phyloP scores from a whole-genome alignment of 2,797 vertebrate genomes.

The Heteromormyrus szaboi region DNA sequence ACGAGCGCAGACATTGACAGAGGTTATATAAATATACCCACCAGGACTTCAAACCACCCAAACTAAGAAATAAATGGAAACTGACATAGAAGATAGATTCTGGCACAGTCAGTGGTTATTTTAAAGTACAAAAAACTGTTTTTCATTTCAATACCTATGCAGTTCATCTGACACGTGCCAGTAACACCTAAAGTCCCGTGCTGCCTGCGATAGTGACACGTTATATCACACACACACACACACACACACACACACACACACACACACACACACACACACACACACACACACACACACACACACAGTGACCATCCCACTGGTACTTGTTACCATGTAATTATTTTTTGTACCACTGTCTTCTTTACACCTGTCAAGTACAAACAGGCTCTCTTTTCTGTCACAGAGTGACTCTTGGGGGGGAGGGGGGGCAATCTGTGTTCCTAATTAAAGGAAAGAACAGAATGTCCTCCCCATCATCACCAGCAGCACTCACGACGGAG shows the following conservation, averaged over 20 bases:
- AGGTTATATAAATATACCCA: background rate
- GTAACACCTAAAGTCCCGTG: background rate
- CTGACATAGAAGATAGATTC: background rate
- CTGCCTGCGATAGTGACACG: background rate
- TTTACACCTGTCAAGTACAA: background rate
- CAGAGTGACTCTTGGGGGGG: too few relatives aligned
- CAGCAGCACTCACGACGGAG: background rate
- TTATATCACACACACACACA: background rate
- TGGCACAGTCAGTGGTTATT: background rate
- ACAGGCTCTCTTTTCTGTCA: background rate
- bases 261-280: background rate
- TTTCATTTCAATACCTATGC: background rate
- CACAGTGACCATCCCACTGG: background rate
- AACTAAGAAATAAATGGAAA: background rate
- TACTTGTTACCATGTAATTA: background rate
- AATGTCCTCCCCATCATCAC: background rate
- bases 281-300: background rate
- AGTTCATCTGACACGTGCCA: background rate
- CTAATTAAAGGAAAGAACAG: background rate
- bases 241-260: background rate
- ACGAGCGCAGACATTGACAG: background rate
- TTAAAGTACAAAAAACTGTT: background rate
- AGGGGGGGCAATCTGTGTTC: too few relatives aligned
- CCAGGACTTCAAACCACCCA: background rate
- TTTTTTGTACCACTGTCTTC: background rate